Conservation (phyloP, 2,797 vertebrate species). For the Acipenser transmontanus region DNA sequence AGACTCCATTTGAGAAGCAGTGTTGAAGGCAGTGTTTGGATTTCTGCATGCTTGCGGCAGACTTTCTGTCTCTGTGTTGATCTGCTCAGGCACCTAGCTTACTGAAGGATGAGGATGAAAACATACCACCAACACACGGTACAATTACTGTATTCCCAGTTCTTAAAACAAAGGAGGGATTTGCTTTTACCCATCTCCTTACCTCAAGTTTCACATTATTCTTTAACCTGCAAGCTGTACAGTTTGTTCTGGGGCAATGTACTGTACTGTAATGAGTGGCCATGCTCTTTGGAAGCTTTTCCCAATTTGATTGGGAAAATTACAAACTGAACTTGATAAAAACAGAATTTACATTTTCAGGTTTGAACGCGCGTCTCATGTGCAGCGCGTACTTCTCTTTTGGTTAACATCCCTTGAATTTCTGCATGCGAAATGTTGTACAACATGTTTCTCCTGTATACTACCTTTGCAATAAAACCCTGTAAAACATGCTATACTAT, state of each 20-base stretch:
- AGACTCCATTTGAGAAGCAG: background rate
- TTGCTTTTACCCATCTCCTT: background rate
- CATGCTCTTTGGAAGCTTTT: too few species aligned
- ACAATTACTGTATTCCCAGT: background rate
- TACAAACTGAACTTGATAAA: too few species aligned
- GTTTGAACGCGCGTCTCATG: too few species aligned
- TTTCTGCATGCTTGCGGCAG: background rate
- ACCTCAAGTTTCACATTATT: background rate
- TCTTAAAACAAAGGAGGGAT: background rate
- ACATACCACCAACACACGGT: background rate
- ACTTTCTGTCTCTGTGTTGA: background rate
- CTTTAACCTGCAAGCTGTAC: too few species aligned
- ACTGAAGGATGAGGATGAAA: background rate
- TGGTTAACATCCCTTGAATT: background rate
- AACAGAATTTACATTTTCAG: too few species aligned
- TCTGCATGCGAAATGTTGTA: background rate
- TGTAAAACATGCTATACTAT: too few species aligned
- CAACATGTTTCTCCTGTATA: background rate
- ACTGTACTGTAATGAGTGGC: too few species aligned
- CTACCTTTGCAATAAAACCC: background rate
- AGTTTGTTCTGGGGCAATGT: too few species aligned
- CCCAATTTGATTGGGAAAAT: too few species aligned
- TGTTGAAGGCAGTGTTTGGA: background rate
- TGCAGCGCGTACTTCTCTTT: too few species aligned
- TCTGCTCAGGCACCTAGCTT: background rate